Evolutionary conservation across 2,797 vertebrate species (phyloP), one percentile per base, ranked within the genome.

Genomic region (Nyctalus aviator): DNA sequence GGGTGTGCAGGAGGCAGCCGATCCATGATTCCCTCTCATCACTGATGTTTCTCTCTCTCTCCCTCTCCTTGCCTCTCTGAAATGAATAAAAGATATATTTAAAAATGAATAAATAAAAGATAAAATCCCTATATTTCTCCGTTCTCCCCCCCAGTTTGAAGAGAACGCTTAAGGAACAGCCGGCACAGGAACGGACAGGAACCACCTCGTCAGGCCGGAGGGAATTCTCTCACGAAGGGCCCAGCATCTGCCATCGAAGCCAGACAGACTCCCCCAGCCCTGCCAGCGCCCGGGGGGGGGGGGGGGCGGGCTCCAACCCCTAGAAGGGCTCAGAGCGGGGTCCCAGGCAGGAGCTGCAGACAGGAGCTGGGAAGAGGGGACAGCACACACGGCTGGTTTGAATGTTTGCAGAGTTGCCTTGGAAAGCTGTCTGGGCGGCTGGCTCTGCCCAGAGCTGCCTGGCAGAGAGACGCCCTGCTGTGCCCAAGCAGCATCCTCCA

Each of bases 371-470:
- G 0, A 18, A 10, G 8, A 13, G 41, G 23, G 13, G 8, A 8
- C 10, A 11, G 41, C 1, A 17, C 84, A 2, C 0, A 0, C 25
- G 30, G 30, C 17, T 44, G 35, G 44, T 48, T n/a, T 12, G 2
- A 37, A 23, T 27, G 59, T 87, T 72, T 32, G 37, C 76, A 73
- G 62, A 2, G 55, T n/a, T 64, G 71, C 81, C 59, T 41, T 35
- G 84, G 90, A 64, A 73, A 68, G 32, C 32, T 25, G 23, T n/a
- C 25, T 2, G 59, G 78, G 50, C 0, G 2, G 4, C n/a, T 3
- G 57, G 37, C 48, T 48, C 21, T 27, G n/a, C 11, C 5, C 0
- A 3, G 86, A 64, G 44, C 66, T 57, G n/a, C 27, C 14, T 6
- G 68, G 10, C 1, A 30, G 53, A 48, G 21, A 14, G 68, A 37